These are phyloP conservation scores for Sardinella longiceps DNA, from an alignment of 2,797 vertebrate genomes.

Conservation along the genomic window DNA sequence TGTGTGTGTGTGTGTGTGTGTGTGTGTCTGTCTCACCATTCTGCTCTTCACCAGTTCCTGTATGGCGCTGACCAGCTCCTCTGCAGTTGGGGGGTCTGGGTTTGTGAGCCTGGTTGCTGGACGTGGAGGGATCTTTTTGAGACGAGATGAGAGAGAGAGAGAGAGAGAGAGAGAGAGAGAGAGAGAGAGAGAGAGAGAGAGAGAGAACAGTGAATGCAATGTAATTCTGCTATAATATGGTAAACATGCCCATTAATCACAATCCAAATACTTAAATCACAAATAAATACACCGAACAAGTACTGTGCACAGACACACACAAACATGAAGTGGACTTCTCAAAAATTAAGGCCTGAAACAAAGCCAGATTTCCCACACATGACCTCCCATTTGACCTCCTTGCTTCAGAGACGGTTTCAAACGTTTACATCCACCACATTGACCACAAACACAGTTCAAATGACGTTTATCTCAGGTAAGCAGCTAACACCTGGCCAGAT, in stretches of 20 bases:
- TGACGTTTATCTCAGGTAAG: neutral
- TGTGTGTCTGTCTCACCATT: conserved; percentile 84
- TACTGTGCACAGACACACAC: neutral
- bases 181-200: neutral
- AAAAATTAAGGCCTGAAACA: neutral
- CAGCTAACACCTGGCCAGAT: neutral
- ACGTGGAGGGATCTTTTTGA: conserved; percentile 84
- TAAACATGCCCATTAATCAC: no score
- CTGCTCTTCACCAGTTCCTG: conserved; percentile 99
- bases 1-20: neutral
- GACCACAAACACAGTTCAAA: neutral
- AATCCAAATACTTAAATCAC: no score
- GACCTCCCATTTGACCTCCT: neutral
- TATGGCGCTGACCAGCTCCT: conserved; percentile 96
- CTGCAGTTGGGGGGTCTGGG: conserved; percentile 95
- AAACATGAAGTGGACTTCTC: neutral
- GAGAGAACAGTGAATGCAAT: neutral
- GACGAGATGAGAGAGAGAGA: conserved; percentile 29
- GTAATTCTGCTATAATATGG: neutral
- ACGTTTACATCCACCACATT: neutral
- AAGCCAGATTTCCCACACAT: no score
- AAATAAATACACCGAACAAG: neutral
- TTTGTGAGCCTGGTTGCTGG: conserved; percentile 88
- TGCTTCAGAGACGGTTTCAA: no score
- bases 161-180: conserved; percentile 30